A percentile compares a stretch with the other conserved stretches of the same genome.
These are phyloP conservation scores for Neoarius graeffei DNA, from an alignment of 2,113 vertebrate species.

Conservation along the genomic window DNA sequence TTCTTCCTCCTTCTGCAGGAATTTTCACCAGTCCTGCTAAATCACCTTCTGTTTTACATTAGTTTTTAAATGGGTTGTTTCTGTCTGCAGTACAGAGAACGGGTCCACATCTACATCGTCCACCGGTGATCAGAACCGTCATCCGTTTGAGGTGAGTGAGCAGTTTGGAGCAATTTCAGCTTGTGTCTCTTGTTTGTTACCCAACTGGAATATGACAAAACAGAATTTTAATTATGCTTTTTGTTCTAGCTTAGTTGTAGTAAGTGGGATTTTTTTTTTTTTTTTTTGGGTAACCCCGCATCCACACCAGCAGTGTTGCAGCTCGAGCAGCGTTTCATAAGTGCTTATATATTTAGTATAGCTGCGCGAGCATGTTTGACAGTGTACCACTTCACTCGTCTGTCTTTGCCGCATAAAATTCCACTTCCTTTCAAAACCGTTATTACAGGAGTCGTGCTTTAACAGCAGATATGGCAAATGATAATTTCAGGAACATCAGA, in stretches of 20 bases:
- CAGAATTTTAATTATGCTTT: background rate
- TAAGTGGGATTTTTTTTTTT: background rate
- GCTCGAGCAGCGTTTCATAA: background rate
- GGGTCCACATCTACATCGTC: constrained; percentile 78
- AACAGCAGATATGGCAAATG: no score
- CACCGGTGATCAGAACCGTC: constrained; percentile 76
- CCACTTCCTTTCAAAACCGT: no score
- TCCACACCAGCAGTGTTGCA: background rate
- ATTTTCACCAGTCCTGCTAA: background rate
- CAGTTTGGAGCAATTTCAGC: no score
- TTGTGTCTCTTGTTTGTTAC: background rate
- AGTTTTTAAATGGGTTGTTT: background rate
- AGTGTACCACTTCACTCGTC: no score
- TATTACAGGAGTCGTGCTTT: no score
- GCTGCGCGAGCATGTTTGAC: background rate
- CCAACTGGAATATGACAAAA: background rate
- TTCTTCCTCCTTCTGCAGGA: background rate
- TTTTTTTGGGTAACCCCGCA: background rate
- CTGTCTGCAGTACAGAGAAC: constrained; percentile 77
- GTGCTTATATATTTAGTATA: background rate
- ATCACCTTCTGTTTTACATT: background rate
- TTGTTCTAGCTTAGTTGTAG: background rate
- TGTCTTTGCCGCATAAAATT: no score
- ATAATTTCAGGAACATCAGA: no score
- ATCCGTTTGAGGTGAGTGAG: constrained; percentile 80